Evolutionary conservation across 2,113 vertebrate genomes (phyloP), one percentile per base, ranked within the genome.

Genomic region (Myotis davidii): DNA sequence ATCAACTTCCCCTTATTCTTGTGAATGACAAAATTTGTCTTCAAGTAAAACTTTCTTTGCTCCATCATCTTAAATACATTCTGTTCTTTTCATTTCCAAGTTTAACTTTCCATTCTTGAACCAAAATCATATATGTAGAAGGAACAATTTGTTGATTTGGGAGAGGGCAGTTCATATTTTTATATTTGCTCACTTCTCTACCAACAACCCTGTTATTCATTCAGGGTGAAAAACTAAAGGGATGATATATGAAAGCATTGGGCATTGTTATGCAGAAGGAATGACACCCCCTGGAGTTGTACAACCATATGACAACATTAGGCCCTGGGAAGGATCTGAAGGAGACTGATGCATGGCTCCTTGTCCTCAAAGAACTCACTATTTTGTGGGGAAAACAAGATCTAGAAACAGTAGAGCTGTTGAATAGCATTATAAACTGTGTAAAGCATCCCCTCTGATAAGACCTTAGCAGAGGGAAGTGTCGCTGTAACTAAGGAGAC

Each of bases 21-120:
- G 56, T 72, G 42, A 93, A 85, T 87, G 85, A 96, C 32, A 91
- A 59, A 95, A 37, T 83, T 88, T 91, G 45, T 74, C 91, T 70
- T 95, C 59, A 96, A 77, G 61, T 92, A 85, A 95, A 95, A n/a
- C 61, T 79, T 91, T 45, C 61, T 97, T 88, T 86, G 54, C 84
- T 88, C 73, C 1, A 16, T 85, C 34, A 52, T 74, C 88, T 94
- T 94, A 91, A 87, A 92, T 92, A 72, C 25, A 42, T 95, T 91
- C 90, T 78, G 76, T 95, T 89, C 37, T 78, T 81, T 48, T 89
- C n/a, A 81, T 85, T 87, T 95, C 52, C 37, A 86, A 54, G 25
- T 91, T 94, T 64, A 90, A n/a, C 73, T 89, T 86, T 88, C 27
- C 6, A 83, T 90, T 90, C 65, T 90, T 73, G 56, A 96, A 85